phyloP scores from a whole-genome alignment of 2,797 vertebrate species.

The Melanotaenia parkinsoni region DNA sequence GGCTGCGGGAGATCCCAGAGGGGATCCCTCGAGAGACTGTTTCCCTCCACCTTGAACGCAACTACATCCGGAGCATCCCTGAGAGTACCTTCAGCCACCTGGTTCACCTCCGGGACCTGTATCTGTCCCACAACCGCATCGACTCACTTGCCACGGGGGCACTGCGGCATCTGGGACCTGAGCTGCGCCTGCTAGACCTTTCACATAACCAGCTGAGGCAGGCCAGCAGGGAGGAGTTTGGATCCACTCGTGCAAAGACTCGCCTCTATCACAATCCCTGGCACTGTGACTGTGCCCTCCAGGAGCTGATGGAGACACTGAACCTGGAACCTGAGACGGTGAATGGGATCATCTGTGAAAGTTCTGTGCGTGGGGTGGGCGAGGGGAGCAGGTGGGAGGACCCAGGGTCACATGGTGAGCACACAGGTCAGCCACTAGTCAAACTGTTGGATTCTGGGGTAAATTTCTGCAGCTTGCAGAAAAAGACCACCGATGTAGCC shows the following conservation, averaged over 20 bases:
- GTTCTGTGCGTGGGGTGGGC: conserved; percentile 74
- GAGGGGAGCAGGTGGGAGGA: conserved; percentile 83
- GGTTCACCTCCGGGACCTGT: conserved; percentile 80
- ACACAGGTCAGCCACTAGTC: conserved; percentile 79
- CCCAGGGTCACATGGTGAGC: conserved; percentile 72
- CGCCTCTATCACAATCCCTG: conserved; percentile 86
- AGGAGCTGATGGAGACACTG: conserved; percentile 83
- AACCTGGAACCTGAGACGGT: conserved; percentile 81
- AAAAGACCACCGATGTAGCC: conserved; percentile 82
- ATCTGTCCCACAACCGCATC: conserved; percentile 85
- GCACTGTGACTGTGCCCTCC: conserved; percentile 85
- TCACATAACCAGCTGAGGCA: conserved; percentile 82
- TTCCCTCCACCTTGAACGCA: conserved; percentile 84
- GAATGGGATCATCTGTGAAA: conserved; percentile 73
- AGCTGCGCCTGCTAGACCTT: conserved; percentile 83
- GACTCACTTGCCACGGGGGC: conserved; percentile 79
- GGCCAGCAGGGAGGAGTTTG: conserved; percentile 69
- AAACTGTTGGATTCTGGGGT: conserved; percentile 82
- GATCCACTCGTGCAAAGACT: conserved; percentile 77
- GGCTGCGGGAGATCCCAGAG: conserved; percentile 79
- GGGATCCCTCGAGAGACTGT: conserved; percentile 81
- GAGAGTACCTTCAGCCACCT: conserved; percentile 79
- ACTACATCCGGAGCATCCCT: conserved; percentile 80
- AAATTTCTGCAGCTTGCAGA: conserved; percentile 84
- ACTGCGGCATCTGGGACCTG: conserved; percentile 77